A percentile compares a stretch with the other conserved stretches of the same genome.
These are phyloP conservation scores for Oncorhynchus mykiss DNA, from an alignment of 2,113 vertebrate genomes.

Conservation along the genomic window DNA sequence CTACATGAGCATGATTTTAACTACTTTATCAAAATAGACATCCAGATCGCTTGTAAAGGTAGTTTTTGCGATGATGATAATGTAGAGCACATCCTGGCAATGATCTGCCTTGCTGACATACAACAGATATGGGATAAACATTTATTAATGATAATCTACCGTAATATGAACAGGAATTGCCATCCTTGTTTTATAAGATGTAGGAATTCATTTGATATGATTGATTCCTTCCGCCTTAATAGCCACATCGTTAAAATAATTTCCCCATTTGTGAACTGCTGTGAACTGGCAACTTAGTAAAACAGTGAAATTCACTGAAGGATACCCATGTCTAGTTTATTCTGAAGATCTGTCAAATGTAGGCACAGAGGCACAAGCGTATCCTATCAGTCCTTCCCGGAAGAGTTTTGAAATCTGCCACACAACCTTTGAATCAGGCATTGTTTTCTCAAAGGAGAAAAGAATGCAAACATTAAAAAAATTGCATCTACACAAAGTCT, in stretches of 20 bases:
- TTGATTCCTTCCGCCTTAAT: neutral
- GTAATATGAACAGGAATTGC: neutral
- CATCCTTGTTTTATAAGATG: neutral
- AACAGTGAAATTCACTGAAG: neutral
- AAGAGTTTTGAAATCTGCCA: no score
- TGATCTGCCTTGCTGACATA: neutral
- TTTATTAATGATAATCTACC: neutral
- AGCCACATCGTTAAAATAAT: neutral
- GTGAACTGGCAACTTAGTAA: neutral
- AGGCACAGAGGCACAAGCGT: no score
- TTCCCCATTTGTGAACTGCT: neutral
- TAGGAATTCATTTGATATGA: neutral
- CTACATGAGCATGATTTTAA: neutral
- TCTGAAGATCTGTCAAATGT: neutral
- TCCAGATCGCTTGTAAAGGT: neutral
- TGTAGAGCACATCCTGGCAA: neutral
- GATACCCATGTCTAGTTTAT: neutral
- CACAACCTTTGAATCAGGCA: no score
- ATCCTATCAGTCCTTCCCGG: no score
- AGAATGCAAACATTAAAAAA: no score
- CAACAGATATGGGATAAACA: neutral
- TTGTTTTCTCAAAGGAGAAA: no score
- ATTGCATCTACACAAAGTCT: no score
- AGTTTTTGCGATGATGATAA: neutral
- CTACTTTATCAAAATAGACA: no score